Base-by-base conservation (phyloP, 2,113 vertebrate genomes). In the Chroicocephalus ridibundus region DNA sequence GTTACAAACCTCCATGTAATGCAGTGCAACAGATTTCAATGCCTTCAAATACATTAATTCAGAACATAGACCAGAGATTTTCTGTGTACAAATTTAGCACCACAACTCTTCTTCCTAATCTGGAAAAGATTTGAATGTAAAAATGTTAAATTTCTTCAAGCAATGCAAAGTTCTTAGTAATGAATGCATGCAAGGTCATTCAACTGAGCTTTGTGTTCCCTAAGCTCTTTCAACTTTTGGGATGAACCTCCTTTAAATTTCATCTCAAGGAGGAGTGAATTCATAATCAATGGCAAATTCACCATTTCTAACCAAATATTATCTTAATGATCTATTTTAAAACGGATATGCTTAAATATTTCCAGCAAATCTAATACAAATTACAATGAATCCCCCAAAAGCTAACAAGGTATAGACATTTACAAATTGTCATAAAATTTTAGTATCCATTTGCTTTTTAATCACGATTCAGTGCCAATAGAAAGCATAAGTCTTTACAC, bases 41-140 rank as follows among this genome's bases (percentile, higher is more conserved):
- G 81, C 27, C 20, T 89, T 70, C 86, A 78, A 88, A 96, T 54
- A 11, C 31, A 82, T 93, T 93, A 80, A 60, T 96, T 92, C 64
- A 92, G 38, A 96, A 77, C 3, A 8, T 20, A 61, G 44, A 14
- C 18, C 34, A 52, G 61, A 86, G 58, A 83, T 91, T 88, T 97
- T 95, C 60, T 40, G 58, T 47, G 25, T 92, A 79, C 36, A 38
- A 71, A 51, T 76, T 96, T 93, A 79, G n/a, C 47, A 68, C 70
- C 4, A 27, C 75, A 83, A 15, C 3, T 10, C 7, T 69, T 72
- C 9, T 91, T 9, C 21, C 26, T 92, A 86, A 88, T 9, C n/a
- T 88, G n/a, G 79, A 87, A 69, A 85, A 71, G 15, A 86, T 94
- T 78, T 87, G 34, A 84, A 85, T 86, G 31, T 79, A 90, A 86